These are phyloP conservation scores for Sialis fuliginosa DNA, from an alignment of 2,888 invertebrate species.

Conservation along the genomic window DNA sequence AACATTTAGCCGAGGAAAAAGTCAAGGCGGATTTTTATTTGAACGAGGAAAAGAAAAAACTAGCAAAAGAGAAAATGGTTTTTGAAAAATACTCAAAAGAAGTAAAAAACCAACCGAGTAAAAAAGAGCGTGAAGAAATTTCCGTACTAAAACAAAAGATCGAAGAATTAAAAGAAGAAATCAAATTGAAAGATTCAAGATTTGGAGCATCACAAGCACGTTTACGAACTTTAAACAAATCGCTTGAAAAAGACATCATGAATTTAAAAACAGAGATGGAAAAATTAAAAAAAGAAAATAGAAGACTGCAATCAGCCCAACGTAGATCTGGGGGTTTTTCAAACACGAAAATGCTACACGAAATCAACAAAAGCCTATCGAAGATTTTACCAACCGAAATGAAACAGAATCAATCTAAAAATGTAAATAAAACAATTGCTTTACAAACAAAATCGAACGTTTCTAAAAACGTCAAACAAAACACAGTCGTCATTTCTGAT, in stretches of 20 bases:
- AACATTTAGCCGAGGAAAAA: slow-evolving; percentile 44
- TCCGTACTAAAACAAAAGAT: slow-evolving; percentile 44
- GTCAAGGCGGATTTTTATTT: slow-evolving; percentile 40
- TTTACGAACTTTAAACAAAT: slow-evolving; percentile 53
- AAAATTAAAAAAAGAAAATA: slow-evolving; percentile 46
- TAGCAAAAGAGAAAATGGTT: slow-evolving; percentile 38
- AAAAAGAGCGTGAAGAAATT: slow-evolving; percentile 54
- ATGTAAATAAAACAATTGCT: background rate
- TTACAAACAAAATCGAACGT: background rate
- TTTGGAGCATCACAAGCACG: slow-evolving; percentile 54
- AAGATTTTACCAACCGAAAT: slow-evolving; percentile 19
- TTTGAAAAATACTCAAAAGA: slow-evolving; percentile 40
- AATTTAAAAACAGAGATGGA: slow-evolving; percentile 46
- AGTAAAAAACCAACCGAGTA: slow-evolving; percentile 43
- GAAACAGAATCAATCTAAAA: background rate
- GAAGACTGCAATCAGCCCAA: slow-evolving; percentile 39
- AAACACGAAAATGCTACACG: slow-evolving; percentile 58
- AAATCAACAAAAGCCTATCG: slow-evolving; percentile 48
- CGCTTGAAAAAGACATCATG: slow-evolving; percentile 50
- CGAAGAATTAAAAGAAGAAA: slow-evolving; percentile 42
- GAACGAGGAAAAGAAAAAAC: slow-evolving; percentile 40
- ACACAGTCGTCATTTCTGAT: background rate
- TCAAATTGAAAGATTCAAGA: slow-evolving; percentile 53
- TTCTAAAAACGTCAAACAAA: background rate
- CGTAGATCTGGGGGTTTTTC: slow-evolving; percentile 34